Evolutionary conservation across 2,888 invertebrate species (phyloP).

Genomic region (Camponotus fellah): DNA sequence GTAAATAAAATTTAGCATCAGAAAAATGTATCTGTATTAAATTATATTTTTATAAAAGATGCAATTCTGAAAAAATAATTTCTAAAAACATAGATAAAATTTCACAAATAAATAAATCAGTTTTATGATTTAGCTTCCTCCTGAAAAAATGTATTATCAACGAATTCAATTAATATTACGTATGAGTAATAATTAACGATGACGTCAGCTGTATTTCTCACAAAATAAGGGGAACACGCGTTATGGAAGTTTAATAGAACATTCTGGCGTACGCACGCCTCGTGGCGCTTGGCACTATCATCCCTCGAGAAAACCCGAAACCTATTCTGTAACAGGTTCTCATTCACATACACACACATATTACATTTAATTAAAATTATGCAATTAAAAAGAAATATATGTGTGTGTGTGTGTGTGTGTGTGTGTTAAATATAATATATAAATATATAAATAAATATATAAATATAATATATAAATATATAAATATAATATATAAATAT

Average conservation of each 20-base stretch:
- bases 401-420: no score
- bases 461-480: not conserved
- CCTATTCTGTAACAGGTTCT: conserved; percentile 40
- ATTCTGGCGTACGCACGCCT: conserved; percentile 15
- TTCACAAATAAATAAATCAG: not conserved
- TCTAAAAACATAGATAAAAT: no score
- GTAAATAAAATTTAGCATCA: no score
- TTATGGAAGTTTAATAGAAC: conserved; percentile 39
- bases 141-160: not conserved
- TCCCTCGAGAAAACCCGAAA: conserved; percentile 10
- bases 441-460: not conserved
- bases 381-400: not conserved
- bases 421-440: no score
- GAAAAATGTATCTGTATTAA: no score
- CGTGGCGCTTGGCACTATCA: conserved; percentile 33
- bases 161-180: not conserved
- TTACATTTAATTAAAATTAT: conserved; percentile 15
- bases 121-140: not conserved
- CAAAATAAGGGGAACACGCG: conserved; percentile 5
- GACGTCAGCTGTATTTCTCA: conserved; percentile 16
- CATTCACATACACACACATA: conserved; percentile 18
- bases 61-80: no score
- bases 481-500: not conserved
- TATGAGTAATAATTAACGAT: conserved; percentile 6
- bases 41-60: no score